Evolutionary conservation across 2,888 invertebrate genomes (phyloP), one percentile per base, ranked within the genome.

Genomic region (Hemithea aestivaria): DNA sequence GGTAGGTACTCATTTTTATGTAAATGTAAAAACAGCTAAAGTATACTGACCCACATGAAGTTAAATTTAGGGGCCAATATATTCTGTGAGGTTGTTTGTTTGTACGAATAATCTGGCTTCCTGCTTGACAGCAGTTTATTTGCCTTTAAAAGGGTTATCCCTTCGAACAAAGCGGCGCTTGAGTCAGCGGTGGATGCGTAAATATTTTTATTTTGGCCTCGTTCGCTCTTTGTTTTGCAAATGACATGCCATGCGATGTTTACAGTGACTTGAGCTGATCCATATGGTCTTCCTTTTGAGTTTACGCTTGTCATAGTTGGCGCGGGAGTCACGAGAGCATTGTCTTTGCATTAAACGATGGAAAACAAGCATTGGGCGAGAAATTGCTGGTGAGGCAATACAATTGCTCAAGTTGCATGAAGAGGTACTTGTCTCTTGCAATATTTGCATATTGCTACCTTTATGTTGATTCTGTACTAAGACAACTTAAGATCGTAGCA

Each of bases 161-260:
- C 66, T 66, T 62, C 57, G 53, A 78, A 84, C 83, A 83, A 84
- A 84, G 83, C 79, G 53, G 53, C 35, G 63, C 45, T 66, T 83
- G 83, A 84, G 73, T 83, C 84, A 83, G 77, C 70, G 60, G 57
- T 59, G 65, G 63, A 71, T 70, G 68, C 71, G 73, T 80, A 83
- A 84, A 83, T 84, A 83, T 84, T 84, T 84, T 84, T 83, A 82
- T 83, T 82, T 80, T 65, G 71, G 62, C 66, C 66, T 63, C 66
- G 66, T 69, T 68, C 62, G 63, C 48, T 72, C 81, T 83, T 85
- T 85, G 84, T 84, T 84, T 83, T 79, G 83, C 83, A 75, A 83
- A 83, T 80, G 76, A 78, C 73, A 80, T 70, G 73, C 64, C 60
- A 51, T 56, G 60, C 57, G 64, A 53, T 76, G 77, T 81, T 80